phyloP scores from a whole-genome alignment of 2,888 invertebrate species.

The Adelognathus sp. region DNA sequence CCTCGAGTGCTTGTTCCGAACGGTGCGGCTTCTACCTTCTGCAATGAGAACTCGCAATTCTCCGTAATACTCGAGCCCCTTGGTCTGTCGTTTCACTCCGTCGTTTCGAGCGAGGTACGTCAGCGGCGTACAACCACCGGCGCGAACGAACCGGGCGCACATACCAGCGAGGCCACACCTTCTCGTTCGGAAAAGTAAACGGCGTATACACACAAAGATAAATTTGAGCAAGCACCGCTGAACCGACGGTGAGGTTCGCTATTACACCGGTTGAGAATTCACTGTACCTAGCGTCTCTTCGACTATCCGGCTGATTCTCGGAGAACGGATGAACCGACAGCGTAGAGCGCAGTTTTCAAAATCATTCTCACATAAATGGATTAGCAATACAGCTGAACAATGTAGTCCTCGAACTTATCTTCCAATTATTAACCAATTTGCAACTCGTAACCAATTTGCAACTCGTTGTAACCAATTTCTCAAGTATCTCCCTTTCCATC shows the following conservation, averaged over 20 bases:
- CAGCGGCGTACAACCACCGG: conserved; percentile 8
- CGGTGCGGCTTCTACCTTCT: conserved; percentile 32
- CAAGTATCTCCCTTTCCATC: too few relatives aligned
- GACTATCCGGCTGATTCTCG: not conserved
- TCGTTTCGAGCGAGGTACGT: conserved; percentile 22
- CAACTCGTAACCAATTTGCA: too few relatives aligned
- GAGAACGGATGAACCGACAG: not conserved
- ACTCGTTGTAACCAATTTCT: too few relatives aligned
- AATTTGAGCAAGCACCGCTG: conserved; percentile 31
- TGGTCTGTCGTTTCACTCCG: conserved; percentile 9
- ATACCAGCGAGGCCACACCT: conserved; percentile 10
- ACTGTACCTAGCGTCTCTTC: not conserved
- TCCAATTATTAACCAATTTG: too few relatives aligned
- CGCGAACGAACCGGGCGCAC: conserved; percentile 14
- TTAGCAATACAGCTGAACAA: too few relatives aligned
- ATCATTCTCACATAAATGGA: not conserved
- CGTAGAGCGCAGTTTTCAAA: conserved; percentile 18
- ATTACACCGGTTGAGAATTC: conserved; percentile 37
- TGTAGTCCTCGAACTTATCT: too few relatives aligned
- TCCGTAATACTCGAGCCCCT: conserved; percentile 40
- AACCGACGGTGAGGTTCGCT: conserved; percentile 38
- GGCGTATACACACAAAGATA: conserved; percentile 26
- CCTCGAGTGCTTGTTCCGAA: conserved; percentile 40
- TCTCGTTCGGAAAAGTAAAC: conserved; percentile 11
- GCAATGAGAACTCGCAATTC: conserved; percentile 48